Base-by-base conservation (phyloP, 2,888 invertebrate species). In the Caenorhabditis doughertyi region DNA sequence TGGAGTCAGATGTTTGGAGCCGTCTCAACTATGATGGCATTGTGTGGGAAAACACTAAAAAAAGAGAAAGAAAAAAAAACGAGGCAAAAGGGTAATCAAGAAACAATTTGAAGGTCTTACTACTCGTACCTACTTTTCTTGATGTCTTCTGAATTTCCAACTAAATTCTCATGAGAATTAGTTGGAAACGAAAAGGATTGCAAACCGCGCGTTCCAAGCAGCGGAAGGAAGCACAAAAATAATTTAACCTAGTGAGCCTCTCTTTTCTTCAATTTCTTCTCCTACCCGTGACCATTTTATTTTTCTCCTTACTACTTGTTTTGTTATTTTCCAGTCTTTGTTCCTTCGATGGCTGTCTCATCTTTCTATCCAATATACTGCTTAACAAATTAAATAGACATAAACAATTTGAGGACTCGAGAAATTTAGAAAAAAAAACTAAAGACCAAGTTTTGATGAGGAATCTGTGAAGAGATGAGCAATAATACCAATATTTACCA, bases 91-190 rank as follows among this genome's bases (percentile, higher is more conserved):
- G 21, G 27, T 35, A 53, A 32, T 42, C n/a, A 76, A 62, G 68
- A 77, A 77, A 77, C 77, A 68, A 77, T 77, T 77, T 77, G 77
- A 77, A 77, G 77, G 62, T 68, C 62, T 77, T 68, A 77, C 68
- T 68, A n/a, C n/a, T 23, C 51, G 60, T 51, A 68, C 53, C 62
- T 60, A 60, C 49, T 44, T 35, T 51, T 49, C 8, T 21, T 39
- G 39, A 39, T 58, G 58, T 58, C 58, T 58, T 32, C n/a, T 65
- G 32, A 51, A 65, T 65, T 65, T 25, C 56, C 2, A 35, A 35
- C 35, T 7, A 51, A 51, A 65, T 47, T 76, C 74, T 76, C 74
- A 23, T 5, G 74, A 76, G 74, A 76, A 49, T 76, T 67, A 55
- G 58, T 27, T 44, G 56, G 44, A 56, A 56, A 58, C 49, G 29